Conservation (phyloP, 1,140 invertebrate species). For the Drosophila mojavensis region DNA sequence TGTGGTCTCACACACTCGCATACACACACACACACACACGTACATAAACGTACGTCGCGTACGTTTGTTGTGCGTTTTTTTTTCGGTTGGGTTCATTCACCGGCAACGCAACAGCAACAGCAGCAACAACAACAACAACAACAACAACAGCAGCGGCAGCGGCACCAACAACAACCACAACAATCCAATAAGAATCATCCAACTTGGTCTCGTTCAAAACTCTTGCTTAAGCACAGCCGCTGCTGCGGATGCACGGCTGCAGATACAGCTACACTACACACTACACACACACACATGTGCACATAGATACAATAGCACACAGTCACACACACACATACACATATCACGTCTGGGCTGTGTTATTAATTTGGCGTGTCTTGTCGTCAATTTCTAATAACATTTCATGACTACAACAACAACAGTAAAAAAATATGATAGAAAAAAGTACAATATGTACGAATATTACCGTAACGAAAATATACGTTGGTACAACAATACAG, state of each 20-base stretch:
- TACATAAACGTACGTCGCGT: slow-evolving; percentile 8
- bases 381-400: slow-evolving; percentile 49
- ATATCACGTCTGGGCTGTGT: slow-evolving; percentile 21
- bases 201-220: slow-evolving; percentile 45
- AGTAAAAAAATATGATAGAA: slow-evolving; percentile 10
- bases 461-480: slow-evolving; percentile 43
- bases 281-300: slow-evolving; percentile 14
- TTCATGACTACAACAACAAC: slow-evolving; percentile 24
- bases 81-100: slow-evolving; percentile 51
- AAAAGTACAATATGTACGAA: slow-evolving; percentile 34
- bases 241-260: slow-evolving; percentile 24
- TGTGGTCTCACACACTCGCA: slow-evolving; percentile 30
- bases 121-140: slow-evolving; percentile 19
- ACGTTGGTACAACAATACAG: slow-evolving; percentile 24
- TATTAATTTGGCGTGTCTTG: slow-evolving; percentile 47
- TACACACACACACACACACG: slow-evolving; percentile 21
- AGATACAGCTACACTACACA: slow-evolving; percentile 5
- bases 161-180: slow-evolving; percentile 10
- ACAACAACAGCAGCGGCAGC: slow-evolving; percentile 18
- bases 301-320: slow-evolving; percentile 7
- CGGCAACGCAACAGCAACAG: slow-evolving; percentile 35
- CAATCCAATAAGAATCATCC: slow-evolving; percentile 46
- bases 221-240: slow-evolving; percentile 49
- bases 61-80: slow-evolving; percentile 59
- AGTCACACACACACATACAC: slow-evolving; percentile 5